These are phyloP conservation scores for Ganaspis sp. DNA, from an alignment of 1,140 invertebrate genomes.

Conservation along the genomic window DNA sequence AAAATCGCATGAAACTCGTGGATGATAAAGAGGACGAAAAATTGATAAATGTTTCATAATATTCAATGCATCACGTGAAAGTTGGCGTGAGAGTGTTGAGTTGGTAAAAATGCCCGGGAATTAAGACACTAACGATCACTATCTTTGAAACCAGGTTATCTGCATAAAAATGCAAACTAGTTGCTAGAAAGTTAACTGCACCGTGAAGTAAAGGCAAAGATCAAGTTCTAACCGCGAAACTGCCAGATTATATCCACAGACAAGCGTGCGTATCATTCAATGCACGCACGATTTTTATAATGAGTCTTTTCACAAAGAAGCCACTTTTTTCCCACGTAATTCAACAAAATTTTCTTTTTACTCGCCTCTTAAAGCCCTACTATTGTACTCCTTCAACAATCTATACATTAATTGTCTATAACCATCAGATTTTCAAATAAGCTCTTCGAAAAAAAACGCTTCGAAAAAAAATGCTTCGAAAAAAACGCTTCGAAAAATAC, in stretches of 20 bases:
- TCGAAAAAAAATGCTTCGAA: too few species aligned
- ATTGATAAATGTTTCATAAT: slow-evolving; percentile 6
- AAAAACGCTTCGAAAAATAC: too few species aligned
- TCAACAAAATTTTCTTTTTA: background rate
- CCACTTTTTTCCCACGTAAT: background rate
- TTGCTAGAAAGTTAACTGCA: slow-evolving; percentile 25
- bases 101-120: slow-evolving; percentile 32
- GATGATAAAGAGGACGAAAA: background rate
- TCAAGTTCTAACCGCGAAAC: slow-evolving; percentile 37
- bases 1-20: background rate
- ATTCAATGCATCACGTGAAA: background rate
- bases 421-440: too few species aligned
- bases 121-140: slow-evolving; percentile 35
- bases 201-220: slow-evolving; percentile 31
- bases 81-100: background rate
- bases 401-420: too few species aligned
- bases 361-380: too few species aligned
- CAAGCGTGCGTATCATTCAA: background rate
- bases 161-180: slow-evolving; percentile 19
- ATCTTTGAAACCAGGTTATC: slow-evolving; percentile 28
- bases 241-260: background rate
- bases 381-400: too few species aligned
- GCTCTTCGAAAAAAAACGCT: too few species aligned
- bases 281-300: background rate
- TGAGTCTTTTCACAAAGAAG: background rate